These are phyloP conservation scores for Thecophora atra DNA, from an alignment of 2,888 invertebrate species.

Conservation along the genomic window DNA sequence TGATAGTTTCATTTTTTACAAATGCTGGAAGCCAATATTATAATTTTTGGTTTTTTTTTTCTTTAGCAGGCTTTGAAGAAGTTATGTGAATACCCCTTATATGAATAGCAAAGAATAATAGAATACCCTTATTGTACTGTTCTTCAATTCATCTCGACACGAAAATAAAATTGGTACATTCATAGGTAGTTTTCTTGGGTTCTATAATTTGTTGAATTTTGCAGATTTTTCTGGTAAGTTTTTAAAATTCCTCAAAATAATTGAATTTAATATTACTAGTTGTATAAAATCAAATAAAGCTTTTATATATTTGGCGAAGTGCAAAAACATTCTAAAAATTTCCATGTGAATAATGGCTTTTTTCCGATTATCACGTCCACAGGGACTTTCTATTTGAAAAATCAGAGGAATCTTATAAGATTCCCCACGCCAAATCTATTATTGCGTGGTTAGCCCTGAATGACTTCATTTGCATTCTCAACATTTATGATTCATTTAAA, in stretches of 20 bases:
- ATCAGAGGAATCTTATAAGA: too few relatives aligned
- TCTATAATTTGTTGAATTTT: constrained; percentile 47
- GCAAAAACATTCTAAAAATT: too few relatives aligned
- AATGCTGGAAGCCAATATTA: too few relatives aligned
- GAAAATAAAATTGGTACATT: constrained; percentile 49
- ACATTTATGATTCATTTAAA: constrained; percentile 35
- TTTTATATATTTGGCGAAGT: background rate
- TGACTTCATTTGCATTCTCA: constrained; percentile 62
- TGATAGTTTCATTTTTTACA: too few relatives aligned
- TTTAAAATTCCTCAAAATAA: constrained; percentile 26
- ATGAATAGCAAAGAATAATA: too few relatives aligned
- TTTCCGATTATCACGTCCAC: too few relatives aligned
- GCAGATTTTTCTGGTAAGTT: constrained; percentile 53
- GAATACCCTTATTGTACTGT: too few relatives aligned
- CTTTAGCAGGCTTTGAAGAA: too few relatives aligned
- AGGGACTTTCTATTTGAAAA: too few relatives aligned
- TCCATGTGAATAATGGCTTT: too few relatives aligned
- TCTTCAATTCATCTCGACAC: constrained; percentile 47
- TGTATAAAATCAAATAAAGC: background rate
- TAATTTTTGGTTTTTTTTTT: too few relatives aligned
- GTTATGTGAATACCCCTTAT: too few relatives aligned
- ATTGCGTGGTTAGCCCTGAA: constrained; percentile 36
- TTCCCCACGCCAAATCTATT: background rate
- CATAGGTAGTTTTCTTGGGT: constrained; percentile 47
- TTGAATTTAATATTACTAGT: background rate